These are phyloP conservation scores for Dunckerocampus dactyliophorus DNA, from an alignment of 2,113 vertebrate species.

Conservation along the genomic window DNA sequence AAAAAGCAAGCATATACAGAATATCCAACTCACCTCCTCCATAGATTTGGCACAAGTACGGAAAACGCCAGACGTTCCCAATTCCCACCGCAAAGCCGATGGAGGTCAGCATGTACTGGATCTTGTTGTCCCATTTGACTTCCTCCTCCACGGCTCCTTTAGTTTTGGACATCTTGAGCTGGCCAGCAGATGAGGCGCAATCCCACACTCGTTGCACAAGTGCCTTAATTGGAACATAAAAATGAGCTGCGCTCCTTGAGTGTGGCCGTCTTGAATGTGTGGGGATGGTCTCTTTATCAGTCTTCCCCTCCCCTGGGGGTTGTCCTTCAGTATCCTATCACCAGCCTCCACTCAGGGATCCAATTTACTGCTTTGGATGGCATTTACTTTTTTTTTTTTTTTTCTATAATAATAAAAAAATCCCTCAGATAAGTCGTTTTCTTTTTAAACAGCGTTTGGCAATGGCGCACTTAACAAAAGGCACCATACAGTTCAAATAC, in stretches of 20 bases:
- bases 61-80: conserved; percentile 92
- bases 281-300: not conserved
- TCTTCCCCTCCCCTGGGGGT: not conserved
- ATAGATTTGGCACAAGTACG: conserved; percentile 89
- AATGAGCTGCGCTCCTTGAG: not conserved
- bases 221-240: not conserved
- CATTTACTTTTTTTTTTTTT: not conserved
- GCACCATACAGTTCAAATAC: not conserved
- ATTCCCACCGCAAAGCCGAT: conserved; percentile 89
- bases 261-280: not conserved
- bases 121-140: conserved; percentile 92
- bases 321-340: conserved; percentile 1
- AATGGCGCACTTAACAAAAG: not conserved
- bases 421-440: not conserved
- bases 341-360: not conserved
- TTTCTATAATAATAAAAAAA: not conserved
- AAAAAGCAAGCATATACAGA: too few species aligned
- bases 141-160: conserved; percentile 72
- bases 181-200: not conserved
- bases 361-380: conserved; percentile 1
- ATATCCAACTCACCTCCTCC: conserved; percentile 81
- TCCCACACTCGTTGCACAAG: not conserved
- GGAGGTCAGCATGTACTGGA: conserved; percentile 89
- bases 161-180: conserved; percentile 67
- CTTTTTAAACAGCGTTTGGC: too few species aligned